Evolutionary conservation across 2,797 vertebrate species (phyloP), one percentile per base, ranked within the genome.

Genomic region (Triplophysa bombifrons): DNA sequence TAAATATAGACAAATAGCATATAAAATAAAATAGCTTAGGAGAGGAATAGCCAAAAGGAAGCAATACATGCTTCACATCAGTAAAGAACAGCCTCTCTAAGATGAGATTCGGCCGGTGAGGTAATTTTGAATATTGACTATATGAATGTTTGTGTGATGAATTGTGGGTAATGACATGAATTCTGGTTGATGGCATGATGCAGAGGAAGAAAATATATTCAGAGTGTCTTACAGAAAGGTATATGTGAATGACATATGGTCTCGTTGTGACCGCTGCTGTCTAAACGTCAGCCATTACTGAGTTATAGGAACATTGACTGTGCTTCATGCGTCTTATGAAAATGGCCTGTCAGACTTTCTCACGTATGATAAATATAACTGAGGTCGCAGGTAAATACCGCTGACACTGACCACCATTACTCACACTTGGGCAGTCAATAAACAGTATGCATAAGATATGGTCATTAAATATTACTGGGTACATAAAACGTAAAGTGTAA

Each of bases 231-330:
- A 2, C 20, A 51, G 20, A 53, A 75, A 0, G 50, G 51, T 41
- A 7, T 38, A 0, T 44, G 30, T 14, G 34, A 68, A 76, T 68
- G 22, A 76, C 19, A 30, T 56, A 30, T 34, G 0, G 8, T 38
- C 38, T 46, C 7, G 0, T 4, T 2, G 16, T 44, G 64, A 75
- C 73, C 48, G 50, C 4, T 58, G 53, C 17, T 0, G 13, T 1
- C 11, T 48, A 25, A 68, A 70, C 68, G 14, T 17, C 34, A 14
- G 27, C 60, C 66, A 61, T 50, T 70, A 68, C 19, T 68, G 53
- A 77, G 25, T 77, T 38, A 69, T 48, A 48, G 58, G 12, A 68
- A n/a, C 74, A 60, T 58, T 30, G 51, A 68, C 75, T 60, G 27
- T 17, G 41, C 66, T 61, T 78, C 41, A 78, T 38, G n/a, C 1